Percentiles rank a stretch among this genome's conserved stretches.
phyloP scores from a whole-genome alignment of 1,140 invertebrate species.

The Theocolax elegans region DNA sequence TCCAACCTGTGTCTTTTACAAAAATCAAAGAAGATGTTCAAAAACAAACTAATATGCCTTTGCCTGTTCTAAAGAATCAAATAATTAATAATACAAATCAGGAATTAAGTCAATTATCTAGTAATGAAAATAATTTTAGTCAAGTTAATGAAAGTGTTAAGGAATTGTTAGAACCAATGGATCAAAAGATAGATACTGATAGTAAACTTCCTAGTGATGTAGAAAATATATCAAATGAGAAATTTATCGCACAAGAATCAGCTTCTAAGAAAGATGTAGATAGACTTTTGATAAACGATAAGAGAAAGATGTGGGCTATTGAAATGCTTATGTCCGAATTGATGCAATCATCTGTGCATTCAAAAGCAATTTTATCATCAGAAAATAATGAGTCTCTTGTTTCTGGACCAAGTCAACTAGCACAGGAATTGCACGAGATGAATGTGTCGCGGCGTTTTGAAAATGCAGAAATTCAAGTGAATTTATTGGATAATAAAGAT shows the following conservation, averaged over 20 bases:
- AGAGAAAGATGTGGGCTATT: slow-evolving; percentile 63
- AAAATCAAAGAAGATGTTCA: slow-evolving; percentile 38
- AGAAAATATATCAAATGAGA: background rate
- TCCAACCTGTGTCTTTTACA: slow-evolving; percentile 10
- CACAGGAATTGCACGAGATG: slow-evolving; percentile 52
- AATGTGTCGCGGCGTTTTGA: slow-evolving; percentile 37
- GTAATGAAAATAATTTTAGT: background rate
- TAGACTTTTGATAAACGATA: slow-evolving; percentile 49
- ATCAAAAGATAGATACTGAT: background rate
- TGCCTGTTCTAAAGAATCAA: background rate
- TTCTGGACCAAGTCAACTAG: slow-evolving; percentile 45
- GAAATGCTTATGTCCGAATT: slow-evolving; percentile 59
- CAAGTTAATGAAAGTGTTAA: slow-evolving; percentile 10
- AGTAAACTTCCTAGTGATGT: background rate
- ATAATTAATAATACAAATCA: background rate
- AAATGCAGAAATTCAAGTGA: slow-evolving; percentile 38
- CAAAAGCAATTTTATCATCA: background rate
- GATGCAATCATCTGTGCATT: slow-evolving; percentile 46
- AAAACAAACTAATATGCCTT: slow-evolving; percentile 1
- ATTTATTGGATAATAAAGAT: slow-evolving; percentile 27
- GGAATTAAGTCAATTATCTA: background rate
- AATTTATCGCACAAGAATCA: background rate
- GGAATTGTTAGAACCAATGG: slow-evolving; percentile 2
- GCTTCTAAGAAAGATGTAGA: slow-evolving; percentile 6
- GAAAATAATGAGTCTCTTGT: slow-evolving; percentile 1